A percentile compares a stretch with the other conserved stretches of the same genome.
Conservation (phyloP, 2,113 vertebrate species). For the Apteryx owenii region DNA sequence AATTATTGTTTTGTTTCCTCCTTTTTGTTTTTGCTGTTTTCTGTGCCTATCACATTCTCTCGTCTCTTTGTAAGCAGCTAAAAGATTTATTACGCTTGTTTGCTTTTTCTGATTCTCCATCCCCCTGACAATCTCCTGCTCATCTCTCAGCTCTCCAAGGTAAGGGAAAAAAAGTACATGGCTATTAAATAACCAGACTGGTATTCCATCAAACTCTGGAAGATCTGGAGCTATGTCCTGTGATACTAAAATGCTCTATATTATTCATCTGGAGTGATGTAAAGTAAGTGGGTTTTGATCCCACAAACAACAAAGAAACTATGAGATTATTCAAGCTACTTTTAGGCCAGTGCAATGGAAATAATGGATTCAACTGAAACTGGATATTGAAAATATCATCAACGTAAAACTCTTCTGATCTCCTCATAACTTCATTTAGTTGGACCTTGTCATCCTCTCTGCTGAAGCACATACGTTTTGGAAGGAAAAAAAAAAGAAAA, state of each 20-base stretch:
- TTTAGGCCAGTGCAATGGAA: background rate
- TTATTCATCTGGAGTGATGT: background rate
- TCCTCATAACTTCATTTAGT: background rate
- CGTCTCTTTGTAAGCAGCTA: background rate
- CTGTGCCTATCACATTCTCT: too few relatives aligned
- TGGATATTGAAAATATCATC: background rate
- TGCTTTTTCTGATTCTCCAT: background rate
- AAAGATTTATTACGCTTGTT: background rate
- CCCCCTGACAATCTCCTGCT: background rate
- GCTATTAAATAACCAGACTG: background rate
- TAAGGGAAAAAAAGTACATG: background rate
- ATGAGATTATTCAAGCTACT: background rate
- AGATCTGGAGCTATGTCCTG: background rate
- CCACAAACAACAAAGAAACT: background rate
- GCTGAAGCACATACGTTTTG: background rate
- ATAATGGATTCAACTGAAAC: background rate
- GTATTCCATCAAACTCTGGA: background rate
- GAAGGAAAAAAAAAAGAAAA: background rate
- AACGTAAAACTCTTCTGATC: background rate
- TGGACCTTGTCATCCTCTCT: background rate
- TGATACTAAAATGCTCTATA: background rate
- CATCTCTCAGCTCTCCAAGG: background rate
- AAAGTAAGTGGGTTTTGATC: background rate
- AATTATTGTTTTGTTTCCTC: background rate
- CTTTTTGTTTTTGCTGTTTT: background rate